Base-by-base conservation (phyloP, 2,888 invertebrate species). In the Drosophila rellima region DNA sequence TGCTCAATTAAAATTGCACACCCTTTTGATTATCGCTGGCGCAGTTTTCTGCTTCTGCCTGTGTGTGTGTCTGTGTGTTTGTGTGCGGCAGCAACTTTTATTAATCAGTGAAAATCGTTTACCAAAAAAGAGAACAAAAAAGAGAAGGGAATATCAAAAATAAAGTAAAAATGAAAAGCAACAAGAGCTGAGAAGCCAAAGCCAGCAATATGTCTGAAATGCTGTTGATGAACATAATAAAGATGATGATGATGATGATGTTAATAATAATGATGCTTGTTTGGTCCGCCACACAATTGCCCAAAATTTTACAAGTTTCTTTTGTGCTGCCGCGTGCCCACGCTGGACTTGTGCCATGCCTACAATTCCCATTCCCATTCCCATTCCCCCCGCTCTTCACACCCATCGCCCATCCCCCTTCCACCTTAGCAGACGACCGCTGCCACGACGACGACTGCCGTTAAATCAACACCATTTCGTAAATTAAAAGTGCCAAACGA, bases 1-100 rank as follows among this genome's bases (percentile, higher is more conserved):
- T 91, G 91, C 82, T 91, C 91, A 91, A 91, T 91, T 91, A 91
- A 91, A 91, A 91, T 91, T 91, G 91, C 91, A 91, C 91, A 91
- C 91, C 88, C 91, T 90, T 91, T 90, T 91, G 91, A 91, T 91
- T 91, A 91, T 91, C 91, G 90, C 87, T 87, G 64, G 82, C 81
- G 70, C 68, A 70, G 65, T 63, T 63, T 60, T 57, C 23, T 60
- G 10, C 47, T 17, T 23, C 29, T 35, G 23, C 56, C 20, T 50
- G 50, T 67, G 47, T 60, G 52, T 61, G 51, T 55, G 48, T 51
- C 55, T 23, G 59, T 57, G 56, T 70, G 55, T 50, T 54, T 57
- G 56, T 70, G 59, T 47, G 66, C 17, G 26, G 59, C 63, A 63
- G 55, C 15, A 68, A 81, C 78, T 79, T 80, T 76, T 88, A 86